These are phyloP conservation scores for Melipona beecheii DNA, from an alignment of 2,888 invertebrate genomes.

Conservation along the genomic window DNA sequence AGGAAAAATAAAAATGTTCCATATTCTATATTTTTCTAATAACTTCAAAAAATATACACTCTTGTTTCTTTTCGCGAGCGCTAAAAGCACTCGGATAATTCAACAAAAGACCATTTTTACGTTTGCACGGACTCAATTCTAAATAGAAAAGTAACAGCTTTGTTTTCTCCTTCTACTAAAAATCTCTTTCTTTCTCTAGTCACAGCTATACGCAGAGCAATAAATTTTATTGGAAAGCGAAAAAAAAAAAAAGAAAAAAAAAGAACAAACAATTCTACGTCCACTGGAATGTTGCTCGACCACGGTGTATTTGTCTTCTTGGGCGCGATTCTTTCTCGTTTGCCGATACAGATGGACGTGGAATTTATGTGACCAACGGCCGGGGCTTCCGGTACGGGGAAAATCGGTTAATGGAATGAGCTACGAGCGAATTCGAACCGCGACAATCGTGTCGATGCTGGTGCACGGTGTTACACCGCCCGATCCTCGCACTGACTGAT, in stretches of 20 bases:
- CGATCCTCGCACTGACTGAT: not conserved
- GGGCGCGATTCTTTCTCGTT: not conserved
- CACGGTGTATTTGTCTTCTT: not conserved
- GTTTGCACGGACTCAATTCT: not conserved
- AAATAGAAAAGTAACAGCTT: not conserved
- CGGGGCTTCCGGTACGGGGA: not conserved
- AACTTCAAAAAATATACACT: too few species aligned
- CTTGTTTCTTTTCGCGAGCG: too few species aligned
- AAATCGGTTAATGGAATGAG: conserved; percentile 49
- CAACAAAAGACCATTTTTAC: too few species aligned
- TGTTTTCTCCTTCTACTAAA: not conserved
- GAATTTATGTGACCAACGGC: conserved; percentile 17
- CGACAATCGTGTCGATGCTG: conserved; percentile 29
- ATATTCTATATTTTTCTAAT: too few species aligned
- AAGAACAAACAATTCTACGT: not conserved
- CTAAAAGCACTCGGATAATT: too few species aligned
- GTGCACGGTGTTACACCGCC: not conserved
- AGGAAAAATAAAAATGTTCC: too few species aligned
- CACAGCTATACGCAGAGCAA: not conserved
- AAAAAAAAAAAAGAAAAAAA: not conserved
- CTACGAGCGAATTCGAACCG: conserved; percentile 20
- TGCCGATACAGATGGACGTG: not conserved
- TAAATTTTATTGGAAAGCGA: not conserved
- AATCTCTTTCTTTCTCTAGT: not conserved
- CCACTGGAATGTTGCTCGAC: not conserved